Conservation (phyloP, 2,797 vertebrate species). For the Hoplostethus atlanticus region DNA sequence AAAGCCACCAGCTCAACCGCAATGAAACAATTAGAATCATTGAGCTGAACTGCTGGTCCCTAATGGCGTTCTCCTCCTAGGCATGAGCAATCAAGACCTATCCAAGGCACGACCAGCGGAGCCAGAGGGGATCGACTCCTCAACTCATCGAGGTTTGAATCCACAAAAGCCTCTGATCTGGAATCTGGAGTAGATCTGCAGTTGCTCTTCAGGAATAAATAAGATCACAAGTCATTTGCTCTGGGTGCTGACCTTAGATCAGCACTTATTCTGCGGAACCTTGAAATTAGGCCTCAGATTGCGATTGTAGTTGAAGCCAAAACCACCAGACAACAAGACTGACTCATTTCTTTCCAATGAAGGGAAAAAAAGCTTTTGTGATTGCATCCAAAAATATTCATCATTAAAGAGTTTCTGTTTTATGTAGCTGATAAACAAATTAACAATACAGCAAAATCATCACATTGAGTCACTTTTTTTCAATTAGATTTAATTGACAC, state of each 20-base stretch:
- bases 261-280: conserved; percentile 28
- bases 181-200: not conserved
- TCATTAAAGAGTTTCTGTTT: conserved; percentile 29
- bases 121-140: conserved; percentile 42
- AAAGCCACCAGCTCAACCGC: conserved; percentile 73
- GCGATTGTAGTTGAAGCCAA: conserved; percentile 34
- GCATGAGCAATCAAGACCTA: conserved; percentile 71
- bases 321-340: conserved; percentile 59
- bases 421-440: not conserved
- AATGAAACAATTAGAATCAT: conserved; percentile 81
- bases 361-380: conserved; percentile 18
- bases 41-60: conserved; percentile 69
- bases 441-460: not conserved
- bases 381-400: conserved; percentile 36
- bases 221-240: conserved; percentile 29
- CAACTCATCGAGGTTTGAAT: conserved; percentile 17
- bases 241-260: conserved; percentile 44
- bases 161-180: conserved; percentile 3
- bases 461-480: not conserved
- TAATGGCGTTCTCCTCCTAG: conserved; percentile 68
- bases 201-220: conserved; percentile 7
- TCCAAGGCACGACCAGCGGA: conserved; percentile 66
- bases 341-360: conserved; percentile 51
- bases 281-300: conserved; percentile 45
- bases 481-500: not conserved